A percentile compares a stretch with the other conserved stretches of the same genome.
Evolutionary conservation across 2,888 invertebrate genomes (phyloP).

Genomic region (Drosophila colorata): DNA sequence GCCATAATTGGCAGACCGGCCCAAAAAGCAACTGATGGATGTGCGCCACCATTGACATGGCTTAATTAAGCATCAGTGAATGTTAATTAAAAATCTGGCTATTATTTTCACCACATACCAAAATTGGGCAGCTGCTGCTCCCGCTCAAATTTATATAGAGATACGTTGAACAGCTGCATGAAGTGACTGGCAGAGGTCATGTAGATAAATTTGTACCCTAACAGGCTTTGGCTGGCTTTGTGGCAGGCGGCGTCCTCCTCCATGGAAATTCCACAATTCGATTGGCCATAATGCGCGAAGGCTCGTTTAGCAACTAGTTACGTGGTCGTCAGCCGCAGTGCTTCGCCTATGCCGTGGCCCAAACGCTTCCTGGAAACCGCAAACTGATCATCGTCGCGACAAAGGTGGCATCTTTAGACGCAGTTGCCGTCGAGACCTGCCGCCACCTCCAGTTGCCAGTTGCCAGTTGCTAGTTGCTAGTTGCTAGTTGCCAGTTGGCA

Average conservation of each 20-base stretch:
- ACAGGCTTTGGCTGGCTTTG: slow-evolving; percentile 44
- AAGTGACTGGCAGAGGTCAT: slow-evolving; percentile 58
- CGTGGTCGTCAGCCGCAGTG: slow-evolving; percentile 66
- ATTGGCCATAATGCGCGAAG: slow-evolving; percentile 71
- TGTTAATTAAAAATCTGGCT: slow-evolving; percentile 50
- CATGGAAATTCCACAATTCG: slow-evolving; percentile 67
- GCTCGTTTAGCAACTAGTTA: slow-evolving; percentile 81
- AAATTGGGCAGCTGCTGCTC: slow-evolving; percentile 20
- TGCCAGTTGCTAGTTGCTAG: neutral
- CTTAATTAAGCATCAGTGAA: slow-evolving; percentile 46
- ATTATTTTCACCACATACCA: slow-evolving; percentile 12
- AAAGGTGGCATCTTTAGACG: slow-evolving; percentile 75
- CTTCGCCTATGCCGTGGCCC: slow-evolving; percentile 44
- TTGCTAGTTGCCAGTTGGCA: neutral
- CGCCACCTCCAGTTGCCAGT: slow-evolving; percentile 5
- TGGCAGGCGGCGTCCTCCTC: slow-evolving; percentile 40
- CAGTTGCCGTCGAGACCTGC: slow-evolving; percentile 11
- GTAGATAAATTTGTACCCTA: slow-evolving; percentile 51
- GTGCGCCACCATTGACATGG: slow-evolving; percentile 29
- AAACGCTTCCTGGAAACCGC: slow-evolving; percentile 74
- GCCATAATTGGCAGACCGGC: slow-evolving; percentile 46
- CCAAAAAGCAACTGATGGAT: slow-evolving; percentile 29
- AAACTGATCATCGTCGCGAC: slow-evolving; percentile 54
- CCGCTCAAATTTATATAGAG: neutral
- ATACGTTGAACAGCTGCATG: slow-evolving; percentile 40